Conservation (phyloP, 2,113 vertebrate species). For the Rana temporaria region DNA sequence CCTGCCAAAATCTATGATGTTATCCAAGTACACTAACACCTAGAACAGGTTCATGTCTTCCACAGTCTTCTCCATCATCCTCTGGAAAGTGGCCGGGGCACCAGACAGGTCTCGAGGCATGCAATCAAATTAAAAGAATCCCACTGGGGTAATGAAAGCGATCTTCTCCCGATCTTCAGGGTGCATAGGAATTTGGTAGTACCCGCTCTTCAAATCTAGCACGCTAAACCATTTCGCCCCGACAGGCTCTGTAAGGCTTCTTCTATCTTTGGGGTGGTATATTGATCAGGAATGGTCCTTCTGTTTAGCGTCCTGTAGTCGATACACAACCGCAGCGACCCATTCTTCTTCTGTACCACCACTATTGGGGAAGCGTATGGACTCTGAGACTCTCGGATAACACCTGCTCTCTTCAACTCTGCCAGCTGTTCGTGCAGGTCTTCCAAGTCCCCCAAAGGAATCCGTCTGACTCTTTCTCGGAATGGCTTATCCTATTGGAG, state of each 20-base stretch:
- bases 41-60: constrained; percentile 12
- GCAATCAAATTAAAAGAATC: not conserved
- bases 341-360: constrained; percentile 12
- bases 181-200: not conserved
- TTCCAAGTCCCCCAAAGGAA: too few species aligned
- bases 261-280: not conserved
- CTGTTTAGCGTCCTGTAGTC: constrained; percentile 8
- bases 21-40: constrained; percentile 4
- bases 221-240: too few species aligned
- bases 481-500: too few species aligned
- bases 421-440: too few species aligned
- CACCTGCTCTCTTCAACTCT: too few species aligned
- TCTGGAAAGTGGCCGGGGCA: constrained; percentile 41
- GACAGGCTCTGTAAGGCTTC: not conserved
- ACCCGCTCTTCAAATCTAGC: too few species aligned
- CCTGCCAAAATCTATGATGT: not conserved
- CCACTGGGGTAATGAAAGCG: not conserved
- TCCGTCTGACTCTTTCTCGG: too few species aligned
- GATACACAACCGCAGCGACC: constrained; percentile 11
- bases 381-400: not conserved
- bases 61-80: constrained; percentile 33
- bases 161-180: constrained; percentile 42
- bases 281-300: constrained; percentile 8
- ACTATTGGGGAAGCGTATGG: not conserved
- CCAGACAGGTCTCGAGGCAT: constrained; percentile 4